phyloP scores from a whole-genome alignment of 2,888 invertebrate species.

The Drosophila setosimentum region DNA sequence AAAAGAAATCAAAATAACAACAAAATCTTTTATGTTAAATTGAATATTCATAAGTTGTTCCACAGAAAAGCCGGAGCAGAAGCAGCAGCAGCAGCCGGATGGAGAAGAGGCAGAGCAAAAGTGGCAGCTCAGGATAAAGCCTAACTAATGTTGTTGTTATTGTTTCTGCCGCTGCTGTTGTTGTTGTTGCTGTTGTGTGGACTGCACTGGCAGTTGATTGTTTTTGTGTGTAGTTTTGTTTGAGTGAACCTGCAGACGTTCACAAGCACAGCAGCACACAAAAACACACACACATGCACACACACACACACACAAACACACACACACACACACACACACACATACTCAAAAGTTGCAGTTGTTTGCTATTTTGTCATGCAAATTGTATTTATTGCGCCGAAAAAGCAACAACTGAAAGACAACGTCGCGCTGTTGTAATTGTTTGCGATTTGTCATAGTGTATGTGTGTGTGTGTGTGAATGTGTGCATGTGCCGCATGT shows the following conservation, averaged over 20 bases:
- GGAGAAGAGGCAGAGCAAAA: constrained; percentile 20
- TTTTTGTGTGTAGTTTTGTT: constrained; percentile 79
- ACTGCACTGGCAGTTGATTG: constrained; percentile 70
- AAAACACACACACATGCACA: too few species aligned
- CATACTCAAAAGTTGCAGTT: constrained; percentile 62
- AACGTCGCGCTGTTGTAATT: constrained; percentile 67
- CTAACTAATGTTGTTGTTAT: constrained; percentile 39
- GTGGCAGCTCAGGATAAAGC: constrained; percentile 44
- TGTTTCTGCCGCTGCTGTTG: constrained; percentile 15
- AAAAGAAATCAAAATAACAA: constrained; percentile 71
- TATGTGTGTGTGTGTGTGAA: constrained; percentile 21
- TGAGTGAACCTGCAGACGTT: constrained; percentile 73
- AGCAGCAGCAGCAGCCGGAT: constrained; percentile 4
- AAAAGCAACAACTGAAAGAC: constrained; percentile 63
- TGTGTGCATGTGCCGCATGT: constrained; percentile 7
- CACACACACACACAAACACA: constrained; percentile 6
- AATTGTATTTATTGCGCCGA: constrained; percentile 80
- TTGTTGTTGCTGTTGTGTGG: constrained; percentile 34
- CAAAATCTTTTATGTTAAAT: constrained; percentile 79
- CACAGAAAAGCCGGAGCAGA: constrained; percentile 45
- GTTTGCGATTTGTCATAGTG: constrained; percentile 73
- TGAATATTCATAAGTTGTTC: constrained; percentile 78
- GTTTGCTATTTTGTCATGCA: constrained; percentile 81
- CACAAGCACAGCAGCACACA: constrained; percentile 22
- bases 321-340: constrained; percentile 20